These are phyloP conservation scores for Pomacea canaliculata DNA, from an alignment of 2,888 invertebrate species.

Conservation along the genomic window DNA sequence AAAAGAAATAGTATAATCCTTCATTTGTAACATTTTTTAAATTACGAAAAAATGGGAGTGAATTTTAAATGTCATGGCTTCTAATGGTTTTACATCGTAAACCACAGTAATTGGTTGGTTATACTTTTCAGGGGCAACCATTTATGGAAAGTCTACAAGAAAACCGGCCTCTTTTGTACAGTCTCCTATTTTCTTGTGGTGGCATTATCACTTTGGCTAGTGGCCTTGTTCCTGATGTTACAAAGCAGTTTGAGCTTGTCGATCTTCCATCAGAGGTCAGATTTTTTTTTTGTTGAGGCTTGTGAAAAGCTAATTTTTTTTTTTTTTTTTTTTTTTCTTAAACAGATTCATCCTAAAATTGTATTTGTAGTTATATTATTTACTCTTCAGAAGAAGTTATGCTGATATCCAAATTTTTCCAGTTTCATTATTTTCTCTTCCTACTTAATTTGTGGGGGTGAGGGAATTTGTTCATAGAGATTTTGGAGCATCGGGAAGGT, in stretches of 20 bases:
- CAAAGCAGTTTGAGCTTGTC: constrained; percentile 93
- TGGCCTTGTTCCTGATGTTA: constrained; percentile 86
- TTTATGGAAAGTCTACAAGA: constrained; percentile 97
- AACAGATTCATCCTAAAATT: not conserved
- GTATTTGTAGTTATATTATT: too few species aligned
- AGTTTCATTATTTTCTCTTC: too few species aligned
- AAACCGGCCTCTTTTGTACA: constrained; percentile 93
- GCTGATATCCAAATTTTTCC: not conserved
- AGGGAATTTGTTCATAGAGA: too few species aligned
- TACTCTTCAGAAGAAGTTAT: not conserved
- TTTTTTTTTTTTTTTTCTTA: too few species aligned
- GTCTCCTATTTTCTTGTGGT: constrained; percentile 85
- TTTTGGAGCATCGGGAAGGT: too few species aligned
- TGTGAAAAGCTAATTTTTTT: not conserved
- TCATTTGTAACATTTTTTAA: too few species aligned
- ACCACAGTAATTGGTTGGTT: too few species aligned
- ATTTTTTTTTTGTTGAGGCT: not conserved
- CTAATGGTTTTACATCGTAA: too few species aligned
- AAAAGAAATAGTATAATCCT: too few species aligned
- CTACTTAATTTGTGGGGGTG: too few species aligned
- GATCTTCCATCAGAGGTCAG: constrained; percentile 90
- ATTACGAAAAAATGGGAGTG: too few species aligned
- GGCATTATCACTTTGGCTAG: constrained; percentile 87
- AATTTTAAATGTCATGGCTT: too few species aligned
- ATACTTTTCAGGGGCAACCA: constrained; percentile 85